phyloP scores from a whole-genome alignment of 2,888 invertebrate species.

The Ischnura elegans region DNA sequence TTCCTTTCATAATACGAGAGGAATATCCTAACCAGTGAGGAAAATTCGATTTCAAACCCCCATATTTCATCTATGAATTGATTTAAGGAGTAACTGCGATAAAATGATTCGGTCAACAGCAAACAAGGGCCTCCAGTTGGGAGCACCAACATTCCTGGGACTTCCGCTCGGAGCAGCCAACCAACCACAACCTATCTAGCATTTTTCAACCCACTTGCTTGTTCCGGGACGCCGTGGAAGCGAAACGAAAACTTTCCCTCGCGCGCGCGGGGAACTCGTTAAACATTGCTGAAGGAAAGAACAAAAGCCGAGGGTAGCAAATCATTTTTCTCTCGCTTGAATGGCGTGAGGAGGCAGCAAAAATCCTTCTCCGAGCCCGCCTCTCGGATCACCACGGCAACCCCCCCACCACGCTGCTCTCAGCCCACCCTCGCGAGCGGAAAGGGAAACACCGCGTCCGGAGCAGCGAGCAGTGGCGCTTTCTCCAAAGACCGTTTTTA shows the following conservation, averaged over 20 bases:
- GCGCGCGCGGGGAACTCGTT: slow-evolving; percentile 37
- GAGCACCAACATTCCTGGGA: too few species aligned
- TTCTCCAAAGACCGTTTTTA: slow-evolving; percentile 65
- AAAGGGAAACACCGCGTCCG: slow-evolving; percentile 54
- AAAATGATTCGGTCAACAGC: too few species aligned
- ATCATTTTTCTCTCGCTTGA: slow-evolving; percentile 56
- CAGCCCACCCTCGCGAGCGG: not conserved
- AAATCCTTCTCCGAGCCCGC: not conserved
- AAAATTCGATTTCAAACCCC: too few species aligned
- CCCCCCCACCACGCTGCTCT: not conserved
- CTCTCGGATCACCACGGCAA: slow-evolving; percentile 38
- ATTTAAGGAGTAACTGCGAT: too few species aligned
- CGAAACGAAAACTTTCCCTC: slow-evolving; percentile 9
- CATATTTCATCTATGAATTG: too few species aligned
- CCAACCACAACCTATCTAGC: too few species aligned
- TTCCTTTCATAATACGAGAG: not conserved
- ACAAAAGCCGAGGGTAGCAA: slow-evolving; percentile 1
- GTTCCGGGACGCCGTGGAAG: too few species aligned
- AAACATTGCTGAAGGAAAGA: not conserved
- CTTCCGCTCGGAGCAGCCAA: too few species aligned
- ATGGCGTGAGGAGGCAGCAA: not conserved
- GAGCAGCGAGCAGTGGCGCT: not conserved
- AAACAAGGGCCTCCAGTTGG: too few species aligned
- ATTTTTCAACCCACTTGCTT: too few species aligned
- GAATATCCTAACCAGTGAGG: not conserved